These are phyloP conservation scores for Phyllostomus hastatus DNA, from an alignment of 2,113 vertebrate genomes.

Conservation along the genomic window DNA sequence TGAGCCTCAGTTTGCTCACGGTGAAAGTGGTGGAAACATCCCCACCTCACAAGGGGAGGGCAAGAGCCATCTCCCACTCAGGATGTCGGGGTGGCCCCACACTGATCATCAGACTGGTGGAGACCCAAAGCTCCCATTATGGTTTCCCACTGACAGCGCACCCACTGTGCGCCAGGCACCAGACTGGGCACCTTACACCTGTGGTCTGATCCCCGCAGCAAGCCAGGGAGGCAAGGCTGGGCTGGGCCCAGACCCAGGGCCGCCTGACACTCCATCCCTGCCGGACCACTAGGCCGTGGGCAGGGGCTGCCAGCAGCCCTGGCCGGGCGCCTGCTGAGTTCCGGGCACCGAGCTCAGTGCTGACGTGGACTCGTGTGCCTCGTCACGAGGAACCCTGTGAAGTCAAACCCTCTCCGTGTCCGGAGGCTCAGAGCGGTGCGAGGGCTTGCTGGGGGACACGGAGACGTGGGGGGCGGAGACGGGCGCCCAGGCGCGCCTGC, in stretches of 20 bases:
- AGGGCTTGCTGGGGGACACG: not conserved
- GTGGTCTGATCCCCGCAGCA: not conserved
- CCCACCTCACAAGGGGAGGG: not conserved
- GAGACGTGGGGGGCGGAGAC: not conserved
- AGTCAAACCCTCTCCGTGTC: not conserved
- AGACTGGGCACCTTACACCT: not conserved
- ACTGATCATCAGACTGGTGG: not conserved
- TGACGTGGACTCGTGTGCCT: accelerated
- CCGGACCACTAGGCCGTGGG: accelerated
- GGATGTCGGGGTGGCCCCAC: not conserved
- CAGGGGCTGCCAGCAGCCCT: accelerated
- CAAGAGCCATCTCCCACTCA: not conserved
- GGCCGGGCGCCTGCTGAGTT: accelerated
- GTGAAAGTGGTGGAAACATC: not conserved
- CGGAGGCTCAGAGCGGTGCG: not conserved
- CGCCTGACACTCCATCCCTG: not conserved
- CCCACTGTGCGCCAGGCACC: not conserved
- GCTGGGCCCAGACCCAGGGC: not conserved
- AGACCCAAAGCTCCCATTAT: not conserved
- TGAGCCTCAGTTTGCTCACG: not conserved
- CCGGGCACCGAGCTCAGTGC: not conserved
- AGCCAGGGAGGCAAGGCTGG: not conserved
- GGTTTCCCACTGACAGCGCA: not conserved
- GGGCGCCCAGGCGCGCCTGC: not conserved
- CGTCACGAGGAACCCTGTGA: accelerated